Evolutionary conservation across 2,888 invertebrate genomes (phyloP), one percentile per base, ranked within the genome.

Genomic region (Rhamnusium bicolor): DNA sequence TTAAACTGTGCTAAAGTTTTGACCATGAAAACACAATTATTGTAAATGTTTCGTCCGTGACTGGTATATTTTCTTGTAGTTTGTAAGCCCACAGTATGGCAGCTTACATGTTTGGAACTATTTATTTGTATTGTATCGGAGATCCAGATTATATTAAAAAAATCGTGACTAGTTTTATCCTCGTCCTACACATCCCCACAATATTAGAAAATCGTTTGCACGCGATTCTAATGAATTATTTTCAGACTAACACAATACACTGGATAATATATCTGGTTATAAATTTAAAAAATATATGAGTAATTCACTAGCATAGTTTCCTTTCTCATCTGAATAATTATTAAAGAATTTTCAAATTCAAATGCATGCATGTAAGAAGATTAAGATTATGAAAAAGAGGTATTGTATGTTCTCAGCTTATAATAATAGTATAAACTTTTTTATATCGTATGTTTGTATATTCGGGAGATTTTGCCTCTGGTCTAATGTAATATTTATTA

Each of bases 401-500:
- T 4, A 21, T 24, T 54, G n/a, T 24, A n/a, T n/a, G n/a, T 54
- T n/a, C n/a, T 5, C 24, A n/a, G 12, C 2, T 27, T 40, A 40
- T 24, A 24, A n/a, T 54, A 27, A 54, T 24, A 21, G 54, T 54
- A n/a, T 24, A 27, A 24, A 24, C 4, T 32, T 58, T 58, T 29
- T 58, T 58, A 16, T 4, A 12, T 40, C 40, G 40, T n/a, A 5
- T n/a, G n/a, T n/a, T n/a, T n/a, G n/a, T 40, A 40, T 40, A 16
- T 32, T 27, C 14, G 58, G 21, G 6, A 32, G 19, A 21, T n/a
- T 19, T 18, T 21, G 32, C 29, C 16, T 32, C 53, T 8, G 54
- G 3, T 32, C 65, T 27, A 32, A 29, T 53, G 4, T 53, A 65
- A 63, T 32, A 29, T 58, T 58, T 58, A 67, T 67, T 56, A 24